Base-by-base conservation (phyloP, 1,140 invertebrate species). In the Thaumatotibia leucotreta region DNA sequence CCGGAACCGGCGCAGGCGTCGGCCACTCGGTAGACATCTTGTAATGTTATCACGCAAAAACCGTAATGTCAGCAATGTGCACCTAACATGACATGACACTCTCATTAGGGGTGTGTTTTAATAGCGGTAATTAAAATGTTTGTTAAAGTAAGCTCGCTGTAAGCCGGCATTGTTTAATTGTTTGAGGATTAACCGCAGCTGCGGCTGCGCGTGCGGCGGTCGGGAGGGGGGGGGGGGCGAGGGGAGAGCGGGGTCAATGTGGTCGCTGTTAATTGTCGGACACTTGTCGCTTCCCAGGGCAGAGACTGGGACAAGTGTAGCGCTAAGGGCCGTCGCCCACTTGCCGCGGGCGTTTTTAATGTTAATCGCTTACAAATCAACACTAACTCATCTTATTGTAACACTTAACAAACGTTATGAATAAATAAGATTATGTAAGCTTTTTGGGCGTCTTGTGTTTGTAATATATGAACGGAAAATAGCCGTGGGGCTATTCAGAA, bases 141-240 rank as follows among this genome's bases (percentile, higher is more conserved):
- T 54, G 39, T 58, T 31, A 58, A 58, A 58, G 17, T 29, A 29
- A 29, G 39, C 39, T 4, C 27, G 11, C 52, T 58, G 11, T 27
- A 20, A 27, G 23, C 52, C 52, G 23, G 52, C 27, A 27, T 58
- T 58, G 52, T 58, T 58, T 58, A 58, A n/a, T n/a, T n/a, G n/a
- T n/a, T n/a, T n/a, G n/a, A 58, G 52, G 52, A 27, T 58, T 58
- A 58, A 29, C 23, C 52, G 52, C 52, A 58, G 52, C 52, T 58
- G 52, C 52, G 52, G 23, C 4, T 1, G 52, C 52, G 52, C 52
- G 22, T 23, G 23, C 22, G 39, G n/a, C n/a, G n/a, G n/a, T n/a
- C 39, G 35, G 4, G 39, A 4, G 50, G 5, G 6, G 49, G 49
- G 49, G 50, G 20, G 23, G n/a, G 8, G 50, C 22, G 22, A 22